These are phyloP conservation scores for Acromyrmex echinatior DNA, from an alignment of 1,140 invertebrate genomes.

Conservation along the genomic window DNA sequence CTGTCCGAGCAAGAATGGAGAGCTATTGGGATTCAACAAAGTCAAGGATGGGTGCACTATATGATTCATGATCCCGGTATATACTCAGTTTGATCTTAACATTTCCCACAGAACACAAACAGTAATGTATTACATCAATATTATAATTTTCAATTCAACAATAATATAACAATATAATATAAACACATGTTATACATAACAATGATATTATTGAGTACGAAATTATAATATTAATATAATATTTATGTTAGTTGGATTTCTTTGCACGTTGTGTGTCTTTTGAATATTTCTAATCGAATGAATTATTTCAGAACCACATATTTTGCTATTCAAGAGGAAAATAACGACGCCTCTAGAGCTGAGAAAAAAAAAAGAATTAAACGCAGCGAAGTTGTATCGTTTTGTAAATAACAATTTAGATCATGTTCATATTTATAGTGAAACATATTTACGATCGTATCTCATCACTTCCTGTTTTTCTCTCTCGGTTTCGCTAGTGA, in stretches of 20 bases:
- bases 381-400: slow-evolving; percentile 53
- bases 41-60: slow-evolving; percentile 97
- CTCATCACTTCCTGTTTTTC: not conserved
- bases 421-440: slow-evolving; percentile 77
- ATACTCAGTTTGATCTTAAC: not conserved
- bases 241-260: too few relatives aligned
- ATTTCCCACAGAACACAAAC: too few relatives aligned
- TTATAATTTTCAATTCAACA: too few relatives aligned
- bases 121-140: too few relatives aligned
- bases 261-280: too few relatives aligned
- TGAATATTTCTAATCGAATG: not conserved
- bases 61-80: slow-evolving; percentile 97
- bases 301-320: slow-evolving; percentile 89
- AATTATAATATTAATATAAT: too few relatives aligned
- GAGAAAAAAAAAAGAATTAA: slow-evolving; percentile 67
- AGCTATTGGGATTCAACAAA: slow-evolving; percentile 96
- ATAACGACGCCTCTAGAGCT: slow-evolving; percentile 86
- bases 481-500: not conserved
- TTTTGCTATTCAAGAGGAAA: slow-evolving; percentile 90
- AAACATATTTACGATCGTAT: slow-evolving; percentile 53
- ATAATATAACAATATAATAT: too few relatives aligned
- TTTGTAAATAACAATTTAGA: slow-evolving; percentile 71
- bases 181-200: too few relatives aligned
- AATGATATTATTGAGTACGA: too few relatives aligned
- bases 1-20: slow-evolving; percentile 98